These are phyloP conservation scores for Mermis nigrescens DNA, from an alignment of 2,888 invertebrate genomes.

Conservation along the genomic window DNA sequence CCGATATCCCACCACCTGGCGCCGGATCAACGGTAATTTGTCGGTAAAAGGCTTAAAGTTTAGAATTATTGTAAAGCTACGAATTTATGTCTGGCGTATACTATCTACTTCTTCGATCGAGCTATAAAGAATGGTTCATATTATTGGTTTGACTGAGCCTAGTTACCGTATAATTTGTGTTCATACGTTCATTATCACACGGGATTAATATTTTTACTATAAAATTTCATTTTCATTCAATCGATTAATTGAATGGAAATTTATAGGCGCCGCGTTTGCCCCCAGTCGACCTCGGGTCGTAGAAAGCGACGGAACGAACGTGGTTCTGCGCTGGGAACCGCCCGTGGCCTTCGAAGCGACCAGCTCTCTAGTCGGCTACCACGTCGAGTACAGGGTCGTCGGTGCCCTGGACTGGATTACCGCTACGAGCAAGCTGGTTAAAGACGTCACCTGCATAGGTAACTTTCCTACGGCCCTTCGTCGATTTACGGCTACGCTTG, in stretches of 20 bases:
- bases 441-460: neutral
- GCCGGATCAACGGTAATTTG: too few species aligned
- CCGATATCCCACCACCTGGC: too few species aligned
- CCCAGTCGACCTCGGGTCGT: slow-evolving; percentile 25
- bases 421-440: slow-evolving; percentile 22
- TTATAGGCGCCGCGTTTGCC: slow-evolving; percentile 13
- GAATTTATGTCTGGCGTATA: too few species aligned
- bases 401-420: slow-evolving; percentile 24
- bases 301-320: slow-evolving; percentile 20
- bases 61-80: too few species aligned
- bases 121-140: too few species aligned
- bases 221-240: neutral
- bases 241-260: neutral
- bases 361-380: slow-evolving; percentile 21
- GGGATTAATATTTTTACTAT: neutral
- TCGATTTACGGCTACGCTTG: too few species aligned
- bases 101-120: too few species aligned
- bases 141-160: too few species aligned
- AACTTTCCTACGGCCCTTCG: too few species aligned
- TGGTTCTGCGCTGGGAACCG: slow-evolving; percentile 26
- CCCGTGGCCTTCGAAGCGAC: slow-evolving; percentile 17
- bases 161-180: neutral
- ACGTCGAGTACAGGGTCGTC: slow-evolving; percentile 18
- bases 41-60: too few species aligned
- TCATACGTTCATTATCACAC: neutral